Evolutionary conservation across 2,888 invertebrate species (phyloP).

Genomic region (Willowsia nigromaculata): DNA sequence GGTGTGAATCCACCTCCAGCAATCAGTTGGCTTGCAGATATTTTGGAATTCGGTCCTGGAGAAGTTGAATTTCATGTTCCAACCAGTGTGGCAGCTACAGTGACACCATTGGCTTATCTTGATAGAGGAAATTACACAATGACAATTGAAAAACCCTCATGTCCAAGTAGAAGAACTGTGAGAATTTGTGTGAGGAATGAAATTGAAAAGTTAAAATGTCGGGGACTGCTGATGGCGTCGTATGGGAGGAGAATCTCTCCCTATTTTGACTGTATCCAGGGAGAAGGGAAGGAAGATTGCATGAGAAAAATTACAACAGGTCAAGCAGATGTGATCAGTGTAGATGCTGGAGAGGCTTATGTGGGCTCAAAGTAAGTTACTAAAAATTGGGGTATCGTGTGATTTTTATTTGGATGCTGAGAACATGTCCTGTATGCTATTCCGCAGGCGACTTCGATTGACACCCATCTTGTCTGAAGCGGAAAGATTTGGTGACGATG

Average conservation of each 20-base stretch:
- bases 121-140: conserved; percentile 80
- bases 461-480: conserved; percentile 78
- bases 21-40: conserved; percentile 75
- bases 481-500: conserved; percentile 78
- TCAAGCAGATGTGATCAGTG: conserved; percentile 87
- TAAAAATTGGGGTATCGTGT: conserved; percentile 54
- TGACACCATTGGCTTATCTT: conserved; percentile 76
- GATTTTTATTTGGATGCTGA: too few species aligned
- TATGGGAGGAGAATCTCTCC: conserved; percentile 90
- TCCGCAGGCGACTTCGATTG: conserved; percentile 71
- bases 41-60: conserved; percentile 74
- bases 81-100: conserved; percentile 72
- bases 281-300: conserved; percentile 85
- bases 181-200: conserved; percentile 86
- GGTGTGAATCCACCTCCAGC: conserved; percentile 55
- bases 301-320: conserved; percentile 85
- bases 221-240: conserved; percentile 86
- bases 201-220: conserved; percentile 88
- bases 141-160: conserved; percentile 80
- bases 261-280: conserved; percentile 87
- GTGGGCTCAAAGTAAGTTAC: conserved; percentile 84
- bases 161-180: conserved; percentile 79
- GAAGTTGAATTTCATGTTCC: conserved; percentile 77
- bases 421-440: too few species aligned
- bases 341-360: conserved; percentile 87